These are phyloP conservation scores for Sussaba pulchella DNA, from an alignment of 2,888 invertebrate genomes.

Conservation along the genomic window DNA sequence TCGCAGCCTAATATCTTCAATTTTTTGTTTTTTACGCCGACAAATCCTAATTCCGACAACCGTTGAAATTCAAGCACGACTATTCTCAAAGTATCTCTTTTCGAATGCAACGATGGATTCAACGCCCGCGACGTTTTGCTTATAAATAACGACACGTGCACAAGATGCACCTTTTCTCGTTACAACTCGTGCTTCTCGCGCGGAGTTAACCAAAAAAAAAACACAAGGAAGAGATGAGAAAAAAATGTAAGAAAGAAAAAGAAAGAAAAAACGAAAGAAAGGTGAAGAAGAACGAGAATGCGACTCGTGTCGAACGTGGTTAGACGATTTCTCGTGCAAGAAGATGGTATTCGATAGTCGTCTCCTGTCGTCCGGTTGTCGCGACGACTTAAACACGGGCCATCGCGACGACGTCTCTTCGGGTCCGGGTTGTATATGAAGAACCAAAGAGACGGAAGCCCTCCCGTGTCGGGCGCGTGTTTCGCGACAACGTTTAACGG, in stretches of 20 bases:
- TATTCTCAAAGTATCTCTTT: constrained; percentile 68
- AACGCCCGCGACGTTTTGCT: constrained; percentile 10
- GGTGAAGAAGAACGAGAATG: constrained; percentile 3
- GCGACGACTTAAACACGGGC: constrained; percentile 60
- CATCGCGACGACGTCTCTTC: constrained; percentile 54
- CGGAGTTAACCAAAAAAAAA: neutral
- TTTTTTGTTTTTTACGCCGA: no score
- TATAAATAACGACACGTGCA: constrained; percentile 40
- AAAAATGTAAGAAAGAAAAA: neutral
- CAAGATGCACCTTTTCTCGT: constrained; percentile 20
- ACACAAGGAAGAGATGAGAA: constrained; percentile 10
- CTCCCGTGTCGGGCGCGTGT: constrained; percentile 13
- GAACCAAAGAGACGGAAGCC: constrained; percentile 5
- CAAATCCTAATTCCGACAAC: constrained; percentile 77
- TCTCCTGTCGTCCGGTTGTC: constrained; percentile 63
- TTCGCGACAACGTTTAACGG: constrained; percentile 45
- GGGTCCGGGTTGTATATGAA: neutral
- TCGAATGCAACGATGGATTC: constrained; percentile 72
- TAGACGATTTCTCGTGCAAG: constrained; percentile 2
- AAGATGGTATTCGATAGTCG: constrained; percentile 21
- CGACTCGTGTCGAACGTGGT: constrained; percentile 6
- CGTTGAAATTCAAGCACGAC: constrained; percentile 77
- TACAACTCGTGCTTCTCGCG: neutral
- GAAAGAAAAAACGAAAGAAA: neutral
- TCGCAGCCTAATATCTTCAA: no score